phyloP scores from a whole-genome alignment of 2,113 vertebrate genomes.

The Upupa epops region DNA sequence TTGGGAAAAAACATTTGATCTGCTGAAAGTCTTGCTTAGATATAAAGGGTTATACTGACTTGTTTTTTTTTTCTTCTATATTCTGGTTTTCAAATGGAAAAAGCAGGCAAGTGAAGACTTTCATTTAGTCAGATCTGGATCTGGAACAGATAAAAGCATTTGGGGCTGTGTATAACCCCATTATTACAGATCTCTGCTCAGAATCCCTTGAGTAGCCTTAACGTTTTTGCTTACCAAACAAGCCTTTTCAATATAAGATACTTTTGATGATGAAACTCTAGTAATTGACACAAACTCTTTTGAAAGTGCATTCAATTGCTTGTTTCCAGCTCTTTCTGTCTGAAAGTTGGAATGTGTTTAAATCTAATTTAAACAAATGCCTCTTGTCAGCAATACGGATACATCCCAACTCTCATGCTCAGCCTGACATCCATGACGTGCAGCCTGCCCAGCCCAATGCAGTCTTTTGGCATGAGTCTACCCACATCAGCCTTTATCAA shows the following conservation, averaged over 20 bases:
- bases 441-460: not conserved
- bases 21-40: constrained; percentile 21
- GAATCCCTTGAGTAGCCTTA: not conserved
- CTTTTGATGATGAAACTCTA: not conserved
- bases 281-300: not conserved
- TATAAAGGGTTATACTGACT: not conserved
- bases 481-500: not conserved
- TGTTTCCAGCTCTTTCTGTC: not conserved
- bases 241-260: not conserved
- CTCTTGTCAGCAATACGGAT: not conserved
- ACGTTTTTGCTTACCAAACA: not conserved
- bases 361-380: not conserved
- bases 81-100: not conserved
- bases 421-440: not conserved
- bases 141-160: constrained; percentile 15
- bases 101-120: constrained; percentile 6
- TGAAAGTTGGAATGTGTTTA: not conserved
- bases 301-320: not conserved
- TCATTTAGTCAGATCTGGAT: constrained; percentile 2
- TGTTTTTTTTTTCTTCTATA: not conserved
- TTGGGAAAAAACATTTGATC: constrained; percentile 44
- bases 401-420: not conserved
- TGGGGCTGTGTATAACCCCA: not conserved
- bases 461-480: not conserved
- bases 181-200: not conserved